A percentile compares a stretch with the other conserved stretches of the same genome.
phyloP scores from a whole-genome alignment of 2,113 vertebrate species.

The Petrocephalus zakoni region DNA sequence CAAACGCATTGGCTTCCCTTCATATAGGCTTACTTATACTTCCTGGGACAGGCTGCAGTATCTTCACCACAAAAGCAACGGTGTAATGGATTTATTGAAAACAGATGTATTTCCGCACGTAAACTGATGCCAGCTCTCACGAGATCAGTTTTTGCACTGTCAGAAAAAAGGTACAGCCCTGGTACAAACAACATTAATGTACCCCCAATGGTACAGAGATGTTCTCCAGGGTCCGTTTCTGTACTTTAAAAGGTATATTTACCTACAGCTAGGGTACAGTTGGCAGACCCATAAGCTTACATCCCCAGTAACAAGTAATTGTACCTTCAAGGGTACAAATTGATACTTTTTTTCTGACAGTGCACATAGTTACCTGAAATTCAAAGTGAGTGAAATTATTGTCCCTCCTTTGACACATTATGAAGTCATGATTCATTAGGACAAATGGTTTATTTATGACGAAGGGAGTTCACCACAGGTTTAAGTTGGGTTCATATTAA shows the following conservation, averaged over 20 bases:
- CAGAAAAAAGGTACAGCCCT: background rate
- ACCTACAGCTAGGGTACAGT: background rate
- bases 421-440: background rate
- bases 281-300: background rate
- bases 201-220: background rate
- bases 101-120: background rate
- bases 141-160: background rate
- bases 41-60: background rate
- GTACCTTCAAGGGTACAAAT: background rate
- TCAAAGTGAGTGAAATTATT: background rate
- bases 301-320: background rate
- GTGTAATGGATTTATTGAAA: background rate
- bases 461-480: background rate
- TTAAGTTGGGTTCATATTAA: background rate
- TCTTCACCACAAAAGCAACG: background rate
- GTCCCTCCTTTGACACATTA: background rate
- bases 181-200: background rate
- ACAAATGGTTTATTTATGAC: background rate
- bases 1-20: background rate
- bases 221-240: background rate
- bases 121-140: background rate
- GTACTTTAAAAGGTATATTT: background rate
- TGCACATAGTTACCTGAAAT: background rate
- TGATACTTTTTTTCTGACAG: background rate
- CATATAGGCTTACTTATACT: background rate